Evolutionary conservation across 2,888 invertebrate species (phyloP).

Genomic region (Kryphioiulus occultus): DNA sequence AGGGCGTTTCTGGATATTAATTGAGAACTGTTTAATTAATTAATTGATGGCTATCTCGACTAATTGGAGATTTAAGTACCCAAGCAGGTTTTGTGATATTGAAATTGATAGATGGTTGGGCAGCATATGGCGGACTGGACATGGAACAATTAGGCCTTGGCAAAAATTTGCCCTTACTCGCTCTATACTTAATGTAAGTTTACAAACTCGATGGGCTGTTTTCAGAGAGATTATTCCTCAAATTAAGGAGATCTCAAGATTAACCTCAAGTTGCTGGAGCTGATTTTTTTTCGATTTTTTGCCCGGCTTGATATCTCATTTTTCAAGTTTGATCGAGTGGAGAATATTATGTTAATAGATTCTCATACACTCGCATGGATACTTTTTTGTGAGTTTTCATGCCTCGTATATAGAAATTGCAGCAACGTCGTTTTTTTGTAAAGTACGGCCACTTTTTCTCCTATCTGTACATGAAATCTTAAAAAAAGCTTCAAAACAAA

Average conservation of each 20-base stretch:
- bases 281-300: neutral
- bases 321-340: slow-evolving; percentile 39
- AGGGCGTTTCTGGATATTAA: neutral
- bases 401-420: neutral
- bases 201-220: slow-evolving; percentile 32
- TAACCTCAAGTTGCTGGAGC: neutral
- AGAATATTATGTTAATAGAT: slow-evolving; percentile 38
- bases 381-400: neutral
- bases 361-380: slow-evolving; percentile 14
- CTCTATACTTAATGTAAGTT: neutral
- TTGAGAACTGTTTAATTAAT: neutral
- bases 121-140: neutral
- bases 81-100: neutral
- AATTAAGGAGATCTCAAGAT: slow-evolving; percentile 24
- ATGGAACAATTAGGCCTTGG: neutral
- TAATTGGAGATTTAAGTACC: slow-evolving; percentile 3
- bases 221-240: slow-evolving; percentile 10
- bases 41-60: slow-evolving; percentile 21
- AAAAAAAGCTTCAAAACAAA: neutral
- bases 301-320: slow-evolving; percentile 18
- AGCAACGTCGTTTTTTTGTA: neutral
- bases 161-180: slow-evolving; percentile 28
- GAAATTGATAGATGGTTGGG: neutral
- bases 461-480: neutral
- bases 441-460: slow-evolving; percentile 5